A percentile compares a stretch with the other conserved stretches of the same genome.
Evolutionary conservation across 2,113 vertebrate species (phyloP).

Genomic region (Corythornis cristatus): DNA sequence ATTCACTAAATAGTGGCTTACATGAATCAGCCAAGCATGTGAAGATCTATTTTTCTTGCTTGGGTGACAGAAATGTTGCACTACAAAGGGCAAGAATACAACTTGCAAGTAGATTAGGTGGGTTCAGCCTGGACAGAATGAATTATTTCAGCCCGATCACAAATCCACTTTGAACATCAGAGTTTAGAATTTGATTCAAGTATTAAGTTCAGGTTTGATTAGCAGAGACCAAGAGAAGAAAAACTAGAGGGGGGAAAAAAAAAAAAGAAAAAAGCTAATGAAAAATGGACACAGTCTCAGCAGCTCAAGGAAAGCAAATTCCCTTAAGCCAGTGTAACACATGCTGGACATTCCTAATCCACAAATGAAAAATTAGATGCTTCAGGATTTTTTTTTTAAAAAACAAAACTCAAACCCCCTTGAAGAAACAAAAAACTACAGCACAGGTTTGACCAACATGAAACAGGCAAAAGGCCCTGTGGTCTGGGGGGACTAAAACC

Average conservation of each 20-base stretch:
- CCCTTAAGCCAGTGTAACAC: neutral
- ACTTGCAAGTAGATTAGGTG: neutral
- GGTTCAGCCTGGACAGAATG: neutral
- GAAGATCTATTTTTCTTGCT: slow-evolving; percentile 59
- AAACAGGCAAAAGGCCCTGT: neutral
- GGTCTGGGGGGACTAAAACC: neutral
- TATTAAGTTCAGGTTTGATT: neutral
- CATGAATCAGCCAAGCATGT: slow-evolving; percentile 25
- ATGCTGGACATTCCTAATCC: neutral
- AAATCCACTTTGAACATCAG: slow-evolving; percentile 18
- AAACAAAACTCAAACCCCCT: neutral
- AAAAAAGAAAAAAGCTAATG: neutral
- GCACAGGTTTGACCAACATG: neutral
- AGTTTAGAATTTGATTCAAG: slow-evolving; percentile 30
- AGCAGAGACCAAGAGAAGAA: neutral
- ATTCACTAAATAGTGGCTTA: slow-evolving; percentile 51
- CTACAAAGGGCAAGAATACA: slow-evolving; percentile 39
- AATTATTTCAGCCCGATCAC: slow-evolving; percentile 37
- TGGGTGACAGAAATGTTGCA: slow-evolving; percentile 55
- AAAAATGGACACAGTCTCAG: neutral
- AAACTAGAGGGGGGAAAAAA: neutral
- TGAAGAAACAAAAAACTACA: neutral
- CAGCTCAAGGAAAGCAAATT: slow-evolving; percentile 9
- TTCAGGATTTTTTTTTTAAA: neutral
- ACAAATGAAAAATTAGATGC: slow-evolving; percentile 5